Base-by-base conservation (phyloP, 2,113 vertebrate genomes). In the Vicugna pacos region DNA sequence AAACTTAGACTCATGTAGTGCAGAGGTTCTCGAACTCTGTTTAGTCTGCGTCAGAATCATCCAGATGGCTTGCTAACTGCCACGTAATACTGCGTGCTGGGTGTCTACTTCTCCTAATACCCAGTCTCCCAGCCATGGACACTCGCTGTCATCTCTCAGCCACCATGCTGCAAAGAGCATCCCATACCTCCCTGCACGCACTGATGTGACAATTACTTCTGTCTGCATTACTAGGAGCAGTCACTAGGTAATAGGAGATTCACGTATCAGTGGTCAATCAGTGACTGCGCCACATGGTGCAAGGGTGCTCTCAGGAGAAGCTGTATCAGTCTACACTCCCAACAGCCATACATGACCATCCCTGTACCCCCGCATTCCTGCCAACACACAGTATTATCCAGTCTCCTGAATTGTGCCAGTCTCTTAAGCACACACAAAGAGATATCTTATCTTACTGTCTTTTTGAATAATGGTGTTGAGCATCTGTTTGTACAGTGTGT, bases 121-220 rank as follows among this genome's bases (percentile, higher is more conserved):
- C 3, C 19, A 17, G 8, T 4, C 13, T 22, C 20, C 14, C 9
- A 20, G 60, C 4, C 20, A 3, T 1, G 5, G 54, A 46, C 10
- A 9, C 16, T 48, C 6, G 15, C 30, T 30, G 72, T 69, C 5
- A 13, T 0, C 17, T 52, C 9, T 32, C 6, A 72, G 65, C 12
- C 6, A 8, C 38, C 3, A 17, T 1, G 3, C 17, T 54, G 6
- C 32, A 16, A 2, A 30, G 26, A 75, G 17, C 35, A n/a, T 8
- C 6, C 0, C 6, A 22, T 8, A 0, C 7, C 2, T 0, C 4
- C 9, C 32, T 2, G 24, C 56, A 30, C 14, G 13, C 7, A 28
- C 56, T 22, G 35, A 3, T 1, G 8, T 28, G 46, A 64, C 42
- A 30, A 56, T 62, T 67, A 3, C 16, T 56, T 22, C 26, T 48